Evolutionary conservation across 2,113 vertebrate genomes (phyloP), one percentile per base, ranked within the genome.

Genomic region (Notothenia rossii): DNA sequence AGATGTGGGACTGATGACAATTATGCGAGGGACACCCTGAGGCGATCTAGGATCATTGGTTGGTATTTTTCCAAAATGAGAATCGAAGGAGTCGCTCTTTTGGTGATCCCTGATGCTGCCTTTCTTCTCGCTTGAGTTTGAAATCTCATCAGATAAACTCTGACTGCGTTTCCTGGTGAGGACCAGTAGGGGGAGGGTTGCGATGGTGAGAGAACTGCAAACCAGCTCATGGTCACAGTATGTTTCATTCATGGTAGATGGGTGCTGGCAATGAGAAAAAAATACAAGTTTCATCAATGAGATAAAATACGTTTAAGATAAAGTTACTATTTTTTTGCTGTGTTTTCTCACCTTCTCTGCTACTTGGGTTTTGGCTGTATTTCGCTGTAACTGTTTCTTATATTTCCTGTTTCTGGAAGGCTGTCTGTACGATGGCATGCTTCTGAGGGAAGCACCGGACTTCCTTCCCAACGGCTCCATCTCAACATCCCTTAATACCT

Each of bases 1-100:
- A 33, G 90, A 85, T 0, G 91, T 91, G 25, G 93, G 93, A 50
- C 92, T 94, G 77, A 92, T 90, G 72, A 94, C 85, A 0, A 94
- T 87, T 25, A 94, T 92, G 36, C 89, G 90, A 6, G 93, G 94
- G n/a, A 94, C 60, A n/a, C 15, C 63, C 75, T 80, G 82, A 14
- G 68, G 71, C 0, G 72, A 33, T 45, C 15, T 48, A 63, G 64
- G 45, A 10, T 72, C 73, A 17, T 49, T 8, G 7, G 46, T 10
- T 6, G 63, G 17, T 22, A 7, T n/a, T 40, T 76, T 71, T 45
- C 77, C 73, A 20, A 87, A 54, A 75, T 61, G 69, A 13, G 83
- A 90, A 49, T 92, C 78, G 14, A 81, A 65, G 5, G 86, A 91
- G 79, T 75, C 70, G 11, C 89, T 91, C 58, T 72, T 89, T 71